A percentile compares a stretch with the other conserved stretches of the same genome.
These are phyloP conservation scores for Danionella dracula DNA, from an alignment of 2,797 vertebrate genomes.

Conservation along the genomic window DNA sequence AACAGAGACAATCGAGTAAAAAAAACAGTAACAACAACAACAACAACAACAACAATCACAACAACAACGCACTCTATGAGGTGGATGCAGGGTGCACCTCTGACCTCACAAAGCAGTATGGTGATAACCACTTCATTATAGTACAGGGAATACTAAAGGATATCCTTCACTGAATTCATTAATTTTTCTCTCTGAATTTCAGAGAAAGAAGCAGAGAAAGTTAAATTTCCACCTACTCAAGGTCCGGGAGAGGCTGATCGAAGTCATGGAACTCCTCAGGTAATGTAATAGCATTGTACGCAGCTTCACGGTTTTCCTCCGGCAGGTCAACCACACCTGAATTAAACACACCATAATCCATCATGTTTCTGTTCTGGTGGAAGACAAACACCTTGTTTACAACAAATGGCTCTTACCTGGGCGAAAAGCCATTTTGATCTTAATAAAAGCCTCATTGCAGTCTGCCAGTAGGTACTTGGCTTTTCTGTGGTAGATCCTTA, in stretches of 20 bases:
- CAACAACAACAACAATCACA: too few relatives aligned
- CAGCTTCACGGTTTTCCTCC: slow-evolving; percentile 97
- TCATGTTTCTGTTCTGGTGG: not conserved
- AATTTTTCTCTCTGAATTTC: too few relatives aligned
- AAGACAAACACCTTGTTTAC: not conserved
- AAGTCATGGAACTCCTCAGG: slow-evolving; percentile 99
- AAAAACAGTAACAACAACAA: too few relatives aligned
- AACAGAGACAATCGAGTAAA: too few relatives aligned
- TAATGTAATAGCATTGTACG: slow-evolving; percentile 97
- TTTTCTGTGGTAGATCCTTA: slow-evolving; percentile 99
- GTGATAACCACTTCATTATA: too few relatives aligned
- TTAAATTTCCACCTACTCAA: slow-evolving; percentile 78
- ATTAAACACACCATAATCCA: slow-evolving; percentile 38
- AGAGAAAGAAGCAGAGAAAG: too few relatives aligned
- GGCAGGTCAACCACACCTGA: slow-evolving; percentile 97
- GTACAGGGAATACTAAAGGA: too few relatives aligned
- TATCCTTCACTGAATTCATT: too few relatives aligned
- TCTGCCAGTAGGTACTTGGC: slow-evolving; percentile 98
- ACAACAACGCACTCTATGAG: too few relatives aligned
- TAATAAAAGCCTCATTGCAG: slow-evolving; percentile 99
- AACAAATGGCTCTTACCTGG: slow-evolving; percentile 75
- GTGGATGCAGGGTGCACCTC: too few relatives aligned
- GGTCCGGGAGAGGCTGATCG: slow-evolving; percentile 94
- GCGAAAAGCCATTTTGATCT: slow-evolving; percentile 99
- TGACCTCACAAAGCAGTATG: too few relatives aligned